Percentiles rank a stretch among this genome's conserved stretches.
These are phyloP conservation scores for Drosophila hamatofila DNA, from an alignment of 2,888 invertebrate species.

Conservation along the genomic window DNA sequence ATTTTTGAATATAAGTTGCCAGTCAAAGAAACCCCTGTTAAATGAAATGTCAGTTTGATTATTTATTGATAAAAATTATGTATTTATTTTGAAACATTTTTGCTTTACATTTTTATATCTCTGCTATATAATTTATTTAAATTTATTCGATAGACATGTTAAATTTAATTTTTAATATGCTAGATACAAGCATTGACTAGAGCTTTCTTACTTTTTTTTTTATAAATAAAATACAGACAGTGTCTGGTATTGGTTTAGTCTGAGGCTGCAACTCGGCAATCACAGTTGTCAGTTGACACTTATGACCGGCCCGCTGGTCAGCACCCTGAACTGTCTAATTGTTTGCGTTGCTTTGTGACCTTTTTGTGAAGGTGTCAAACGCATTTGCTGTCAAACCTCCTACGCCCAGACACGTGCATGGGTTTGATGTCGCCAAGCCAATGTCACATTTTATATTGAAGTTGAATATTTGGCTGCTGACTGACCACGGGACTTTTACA, in stretches of 20 bases:
- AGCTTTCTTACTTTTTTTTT: not conserved
- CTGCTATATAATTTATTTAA: no score
- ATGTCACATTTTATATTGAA: constrained; percentile 40
- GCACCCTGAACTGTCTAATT: constrained; percentile 62
- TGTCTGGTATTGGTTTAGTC: constrained; percentile 4
- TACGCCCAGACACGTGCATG: constrained; percentile 54
- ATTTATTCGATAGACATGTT: no score
- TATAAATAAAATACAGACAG: constrained; percentile 1
- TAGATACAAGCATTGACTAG: not conserved
- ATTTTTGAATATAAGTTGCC: no score
- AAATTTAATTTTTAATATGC: no score
- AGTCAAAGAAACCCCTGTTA: no score
- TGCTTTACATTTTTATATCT: no score
- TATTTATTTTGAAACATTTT: no score
- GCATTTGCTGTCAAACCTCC: constrained; percentile 64
- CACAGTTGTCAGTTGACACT: constrained; percentile 42
- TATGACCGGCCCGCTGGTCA: constrained; percentile 52
- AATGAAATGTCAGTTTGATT: no score
- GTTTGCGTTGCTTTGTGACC: constrained; percentile 64
- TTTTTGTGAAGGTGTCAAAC: constrained; percentile 75
- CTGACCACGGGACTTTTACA: constrained; percentile 56
- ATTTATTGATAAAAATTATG: no score
- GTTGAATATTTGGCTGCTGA: constrained; percentile 46
- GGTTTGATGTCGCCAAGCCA: constrained; percentile 51
- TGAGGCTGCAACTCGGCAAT: constrained; percentile 27